Conservation (phyloP, 2,797 vertebrate species). For the Tapera naevia region DNA sequence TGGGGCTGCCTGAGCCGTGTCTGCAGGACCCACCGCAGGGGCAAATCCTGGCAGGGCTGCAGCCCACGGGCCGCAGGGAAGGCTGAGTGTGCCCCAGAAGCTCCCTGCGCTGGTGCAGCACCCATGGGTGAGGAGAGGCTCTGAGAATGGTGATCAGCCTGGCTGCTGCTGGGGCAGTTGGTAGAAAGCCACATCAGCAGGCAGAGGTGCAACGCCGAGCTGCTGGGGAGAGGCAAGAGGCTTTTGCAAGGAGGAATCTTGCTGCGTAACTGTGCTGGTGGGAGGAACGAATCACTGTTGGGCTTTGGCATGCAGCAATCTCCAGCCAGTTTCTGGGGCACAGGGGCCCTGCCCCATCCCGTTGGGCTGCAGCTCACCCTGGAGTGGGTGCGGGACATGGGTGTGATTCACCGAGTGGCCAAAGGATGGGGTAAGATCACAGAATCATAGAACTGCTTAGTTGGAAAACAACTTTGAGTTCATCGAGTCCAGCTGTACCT, state of each 20-base stretch:
- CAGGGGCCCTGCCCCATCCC: too few species aligned
- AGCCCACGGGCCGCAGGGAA: accelerated
- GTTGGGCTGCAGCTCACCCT: accelerated
- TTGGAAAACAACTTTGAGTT: too few species aligned
- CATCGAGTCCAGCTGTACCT: too few species aligned
- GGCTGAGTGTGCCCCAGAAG: background rate
- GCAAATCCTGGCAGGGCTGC: background rate
- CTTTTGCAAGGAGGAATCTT: too few species aligned
- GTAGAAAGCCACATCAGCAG: background rate
- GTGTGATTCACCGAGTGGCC: background rate
- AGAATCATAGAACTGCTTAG: too few species aligned
- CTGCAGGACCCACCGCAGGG: background rate
- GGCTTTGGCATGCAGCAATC: background rate
- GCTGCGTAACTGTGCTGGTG: background rate
- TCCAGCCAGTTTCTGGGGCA: background rate
- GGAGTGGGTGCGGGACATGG: accelerated
- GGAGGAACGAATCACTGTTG: background rate
- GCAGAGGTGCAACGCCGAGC: accelerated
- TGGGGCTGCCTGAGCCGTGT: accelerated
- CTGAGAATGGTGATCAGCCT: background rate
- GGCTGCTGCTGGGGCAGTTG: accelerated
- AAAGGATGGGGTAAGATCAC: accelerated
- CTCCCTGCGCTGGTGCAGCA: accelerated
- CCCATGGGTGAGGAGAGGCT: background rate
- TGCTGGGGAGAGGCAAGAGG: background rate